Conservation (phyloP, 2,888 invertebrate genomes). For the Sarcophaga caerulescens region DNA sequence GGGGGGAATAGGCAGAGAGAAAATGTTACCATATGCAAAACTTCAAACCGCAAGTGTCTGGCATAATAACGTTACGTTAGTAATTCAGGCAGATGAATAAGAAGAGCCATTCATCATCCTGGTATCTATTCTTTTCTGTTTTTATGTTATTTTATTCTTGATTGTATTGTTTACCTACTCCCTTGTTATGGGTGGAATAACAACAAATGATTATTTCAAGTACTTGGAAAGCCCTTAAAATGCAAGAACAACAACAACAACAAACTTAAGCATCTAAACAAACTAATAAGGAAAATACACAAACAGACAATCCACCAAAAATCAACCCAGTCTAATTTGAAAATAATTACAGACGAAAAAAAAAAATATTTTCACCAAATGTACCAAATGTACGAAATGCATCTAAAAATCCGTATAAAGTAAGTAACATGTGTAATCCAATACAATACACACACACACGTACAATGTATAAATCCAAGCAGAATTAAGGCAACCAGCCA, state of each 20-base stretch:
- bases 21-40: slow-evolving; percentile 54
- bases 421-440: slow-evolving; percentile 63
- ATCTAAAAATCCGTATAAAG: slow-evolving; percentile 10
- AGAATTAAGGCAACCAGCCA: slow-evolving; percentile 39
- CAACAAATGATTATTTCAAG: slow-evolving; percentile 27
- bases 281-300: slow-evolving; percentile 31
- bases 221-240: slow-evolving; percentile 50
- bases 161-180: background rate
- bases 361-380: background rate
- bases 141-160: background rate
- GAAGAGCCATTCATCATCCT: background rate
- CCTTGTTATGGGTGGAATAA: background rate
- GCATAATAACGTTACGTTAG: background rate
- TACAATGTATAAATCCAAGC: slow-evolving; percentile 48
- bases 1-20: background rate
- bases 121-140: background rate
- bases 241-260: slow-evolving; percentile 5
- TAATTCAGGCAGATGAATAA: slow-evolving; percentile 63
- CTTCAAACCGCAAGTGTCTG: slow-evolving; percentile 57
- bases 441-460: background rate
- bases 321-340: slow-evolving; percentile 67
- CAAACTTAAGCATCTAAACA: slow-evolving; percentile 42
- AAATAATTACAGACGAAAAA: slow-evolving; percentile 66
- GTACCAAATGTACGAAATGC: background rate
- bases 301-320: slow-evolving; percentile 49